phyloP scores from a whole-genome alignment of 2,113 vertebrate species.

The Rhadina sibilatrix region DNA sequence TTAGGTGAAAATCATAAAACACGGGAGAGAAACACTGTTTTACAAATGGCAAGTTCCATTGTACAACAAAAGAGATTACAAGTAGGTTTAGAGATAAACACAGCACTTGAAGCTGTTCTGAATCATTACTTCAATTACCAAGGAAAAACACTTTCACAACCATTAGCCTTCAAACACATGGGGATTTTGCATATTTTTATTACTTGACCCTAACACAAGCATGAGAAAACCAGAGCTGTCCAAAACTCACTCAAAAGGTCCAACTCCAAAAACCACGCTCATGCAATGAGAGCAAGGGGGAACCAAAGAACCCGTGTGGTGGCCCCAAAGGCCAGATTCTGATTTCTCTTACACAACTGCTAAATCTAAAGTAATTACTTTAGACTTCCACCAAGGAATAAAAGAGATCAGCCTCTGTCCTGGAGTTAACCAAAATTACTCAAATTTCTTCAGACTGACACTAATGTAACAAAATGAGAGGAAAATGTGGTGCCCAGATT shows the following conservation, averaged over 20 bases:
- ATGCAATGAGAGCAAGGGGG: not conserved
- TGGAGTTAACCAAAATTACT: not conserved
- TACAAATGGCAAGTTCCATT: not conserved
- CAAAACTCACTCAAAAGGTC: not conserved
- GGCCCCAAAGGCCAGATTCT: not conserved
- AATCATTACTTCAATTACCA: not conserved
- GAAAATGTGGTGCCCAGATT: conserved; percentile 15
- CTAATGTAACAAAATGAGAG: conserved; percentile 33
- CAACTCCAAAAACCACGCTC: not conserved
- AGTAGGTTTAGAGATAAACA: not conserved
- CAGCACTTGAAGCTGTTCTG: not conserved
- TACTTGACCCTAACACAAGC: not conserved
- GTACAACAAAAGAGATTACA: not conserved
- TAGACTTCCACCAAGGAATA: conserved; percentile 23
- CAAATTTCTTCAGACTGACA: not conserved
- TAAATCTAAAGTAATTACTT: conserved; percentile 31
- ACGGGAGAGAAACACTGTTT: not conserved
- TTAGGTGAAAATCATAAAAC: conserved; percentile 34
- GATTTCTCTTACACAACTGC: not conserved
- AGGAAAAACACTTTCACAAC: not conserved
- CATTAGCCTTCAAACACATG: not conserved
- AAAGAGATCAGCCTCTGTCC: conserved; percentile 1
- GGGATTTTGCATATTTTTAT: not conserved
- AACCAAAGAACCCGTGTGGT: not conserved
- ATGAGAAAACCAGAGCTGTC: not conserved